Conservation (phyloP, 2,113 vertebrate genomes). For the Plotosus lineatus region DNA sequence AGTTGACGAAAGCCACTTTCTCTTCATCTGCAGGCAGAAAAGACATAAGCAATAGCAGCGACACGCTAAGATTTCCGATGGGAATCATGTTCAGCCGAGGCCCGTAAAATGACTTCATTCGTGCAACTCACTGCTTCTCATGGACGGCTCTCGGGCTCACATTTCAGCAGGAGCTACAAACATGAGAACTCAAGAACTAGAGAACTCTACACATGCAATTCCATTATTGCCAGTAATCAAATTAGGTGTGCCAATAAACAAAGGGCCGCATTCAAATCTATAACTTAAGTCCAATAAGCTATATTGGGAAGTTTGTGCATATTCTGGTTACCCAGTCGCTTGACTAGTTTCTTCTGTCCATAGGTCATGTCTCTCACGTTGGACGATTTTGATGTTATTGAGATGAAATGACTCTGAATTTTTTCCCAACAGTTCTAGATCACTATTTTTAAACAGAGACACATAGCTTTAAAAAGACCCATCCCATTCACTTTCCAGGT, state of each 20-base stretch:
- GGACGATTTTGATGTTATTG: background rate
- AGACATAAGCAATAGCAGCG: constrained; percentile 24
- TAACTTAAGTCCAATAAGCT: background rate
- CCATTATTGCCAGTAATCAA: background rate
- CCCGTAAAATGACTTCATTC: constrained; percentile 19
- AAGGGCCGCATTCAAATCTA: background rate
- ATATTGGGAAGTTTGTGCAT: background rate
- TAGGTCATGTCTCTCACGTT: background rate
- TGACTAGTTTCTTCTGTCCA: background rate
- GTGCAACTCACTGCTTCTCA: constrained; percentile 23
- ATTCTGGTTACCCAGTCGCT: too few species aligned
- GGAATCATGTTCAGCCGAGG: background rate
- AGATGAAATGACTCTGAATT: background rate
- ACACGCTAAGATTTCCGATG: constrained; percentile 19
- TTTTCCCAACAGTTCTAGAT: background rate
- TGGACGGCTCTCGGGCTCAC: background rate
- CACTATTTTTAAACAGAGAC: background rate
- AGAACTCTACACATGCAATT: background rate
- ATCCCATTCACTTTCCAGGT: too few species aligned
- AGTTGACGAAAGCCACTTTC: constrained; percentile 96
- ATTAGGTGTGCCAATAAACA: background rate
- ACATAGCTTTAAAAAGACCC: background rate
- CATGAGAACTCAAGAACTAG: background rate
- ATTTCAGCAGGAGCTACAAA: constrained; percentile 5
- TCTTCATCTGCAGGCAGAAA: constrained; percentile 84